Evolutionary conservation across 2,888 invertebrate species (phyloP).

Genomic region (Epicampocera succincta): DNA sequence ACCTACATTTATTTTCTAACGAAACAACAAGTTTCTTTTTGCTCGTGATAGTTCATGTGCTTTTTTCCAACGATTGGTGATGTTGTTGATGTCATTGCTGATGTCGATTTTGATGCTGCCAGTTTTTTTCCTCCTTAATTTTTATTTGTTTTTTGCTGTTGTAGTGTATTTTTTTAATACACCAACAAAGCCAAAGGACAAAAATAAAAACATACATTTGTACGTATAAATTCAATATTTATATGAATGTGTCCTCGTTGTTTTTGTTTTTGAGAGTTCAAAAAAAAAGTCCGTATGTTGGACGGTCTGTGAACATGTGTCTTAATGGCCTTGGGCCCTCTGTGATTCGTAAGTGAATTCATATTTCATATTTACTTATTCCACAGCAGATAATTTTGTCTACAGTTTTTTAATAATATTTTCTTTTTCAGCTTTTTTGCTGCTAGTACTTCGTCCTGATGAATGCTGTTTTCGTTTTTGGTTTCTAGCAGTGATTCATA

Average conservation of each 20-base stretch:
- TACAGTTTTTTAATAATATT: slow-evolving; percentile 47
- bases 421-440: slow-evolving; percentile 46
- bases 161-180: slow-evolving; percentile 21
- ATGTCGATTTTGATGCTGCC: slow-evolving; percentile 44
- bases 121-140: slow-evolving; percentile 2
- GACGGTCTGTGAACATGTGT: slow-evolving; percentile 22
- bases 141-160: slow-evolving; percentile 26
- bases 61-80: slow-evolving; percentile 11
- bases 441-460: slow-evolving; percentile 59
- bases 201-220: slow-evolving; percentile 11
- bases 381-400: slow-evolving; percentile 34
- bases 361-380: slow-evolving; percentile 77
- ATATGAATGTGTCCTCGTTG: slow-evolving; percentile 14
- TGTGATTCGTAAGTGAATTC: slow-evolving; percentile 80
- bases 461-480: slow-evolving; percentile 40
- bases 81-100: slow-evolving; percentile 53
- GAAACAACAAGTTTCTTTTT: slow-evolving; percentile 37
- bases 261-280: background rate
- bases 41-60: slow-evolving; percentile 8
- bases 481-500: slow-evolving; percentile 34
- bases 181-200: slow-evolving; percentile 11
- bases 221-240: slow-evolving; percentile 62
- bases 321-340: slow-evolving; percentile 78
- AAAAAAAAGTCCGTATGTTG: slow-evolving; percentile 3
- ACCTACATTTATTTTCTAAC: slow-evolving; percentile 45